Conservation (phyloP, 2,113 vertebrate species). For the Narcine bancroftii region DNA sequence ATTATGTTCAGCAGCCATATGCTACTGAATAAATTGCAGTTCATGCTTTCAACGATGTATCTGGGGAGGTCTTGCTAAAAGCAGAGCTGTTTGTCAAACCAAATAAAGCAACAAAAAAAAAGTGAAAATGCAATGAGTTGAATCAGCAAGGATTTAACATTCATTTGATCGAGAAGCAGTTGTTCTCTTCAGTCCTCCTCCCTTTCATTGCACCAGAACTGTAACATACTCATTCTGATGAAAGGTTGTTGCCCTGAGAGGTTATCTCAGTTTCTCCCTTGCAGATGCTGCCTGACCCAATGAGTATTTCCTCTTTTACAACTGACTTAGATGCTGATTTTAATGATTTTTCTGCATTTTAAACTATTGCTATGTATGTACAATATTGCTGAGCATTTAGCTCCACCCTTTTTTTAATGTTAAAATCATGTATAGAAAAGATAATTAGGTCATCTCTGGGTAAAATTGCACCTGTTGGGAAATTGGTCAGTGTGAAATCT, state of each 20-base stretch:
- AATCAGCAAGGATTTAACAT: background rate
- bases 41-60: background rate
- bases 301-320: too few species aligned
- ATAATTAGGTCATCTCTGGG: too few species aligned
- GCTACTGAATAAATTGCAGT: constrained; percentile 26
- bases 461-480: too few species aligned
- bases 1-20: background rate
- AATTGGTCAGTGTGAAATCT: too few species aligned
- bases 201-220: too few species aligned
- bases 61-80: background rate
- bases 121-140: background rate
- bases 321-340: background rate
- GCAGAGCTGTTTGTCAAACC: constrained; percentile 2
- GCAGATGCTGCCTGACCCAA: too few species aligned
- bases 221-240: too few species aligned
- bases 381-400: background rate
- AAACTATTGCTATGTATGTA: background rate
- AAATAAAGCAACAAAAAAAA: background rate
- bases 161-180: background rate
- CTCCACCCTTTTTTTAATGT: background rate
- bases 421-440: background rate
- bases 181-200: too few species aligned
- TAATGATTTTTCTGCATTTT: constrained; percentile 8
- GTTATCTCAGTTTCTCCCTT: too few species aligned
- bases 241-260: too few species aligned